These are phyloP conservation scores for Sympetrum striolatum DNA, from an alignment of 2,888 invertebrate genomes.

Conservation along the genomic window DNA sequence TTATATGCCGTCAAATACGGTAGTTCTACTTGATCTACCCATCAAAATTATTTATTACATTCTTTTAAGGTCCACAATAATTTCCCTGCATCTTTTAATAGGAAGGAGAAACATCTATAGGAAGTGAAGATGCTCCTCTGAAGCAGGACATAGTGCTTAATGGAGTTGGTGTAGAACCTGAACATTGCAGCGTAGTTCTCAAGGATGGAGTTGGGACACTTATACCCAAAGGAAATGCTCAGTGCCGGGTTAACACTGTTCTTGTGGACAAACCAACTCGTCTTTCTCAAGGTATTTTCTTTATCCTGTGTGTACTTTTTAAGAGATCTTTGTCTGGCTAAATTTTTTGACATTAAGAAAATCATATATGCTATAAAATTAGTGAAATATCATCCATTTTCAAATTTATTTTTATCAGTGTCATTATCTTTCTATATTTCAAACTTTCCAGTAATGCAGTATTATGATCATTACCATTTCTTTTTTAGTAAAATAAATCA, in stretches of 20 bases:
- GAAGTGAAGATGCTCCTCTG: constrained; percentile 72
- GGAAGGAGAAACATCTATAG: constrained; percentile 87
- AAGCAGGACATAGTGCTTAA: constrained; percentile 80
- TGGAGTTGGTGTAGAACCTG: constrained; percentile 77
- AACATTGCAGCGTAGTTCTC: constrained; percentile 79
- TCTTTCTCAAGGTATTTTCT: constrained; percentile 71
- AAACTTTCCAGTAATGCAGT: too few species aligned
- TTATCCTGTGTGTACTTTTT: neutral
- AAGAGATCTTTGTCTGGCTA: neutral
- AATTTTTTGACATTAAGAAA: too few species aligned
- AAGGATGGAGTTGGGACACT: constrained; percentile 76
- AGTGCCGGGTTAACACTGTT: constrained; percentile 84
- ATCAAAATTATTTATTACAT: too few species aligned
- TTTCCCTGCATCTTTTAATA: constrained; percentile 54
- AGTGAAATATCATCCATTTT: too few species aligned
- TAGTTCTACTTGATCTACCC: too few species aligned
- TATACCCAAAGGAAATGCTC: constrained; percentile 73
- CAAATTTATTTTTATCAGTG: too few species aligned
- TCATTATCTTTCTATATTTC: too few species aligned
- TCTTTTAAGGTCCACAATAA: too few species aligned
- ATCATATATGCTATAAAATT: too few species aligned
- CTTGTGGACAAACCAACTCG: constrained; percentile 78
- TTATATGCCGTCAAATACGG: too few species aligned
- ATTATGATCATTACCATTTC: too few species aligned
- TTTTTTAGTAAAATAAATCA: too few species aligned